Evolutionary conservation across 1,140 invertebrate genomes (phyloP), one percentile per base, ranked within the genome.

Genomic region (Pseudomyrmex gracilis): DNA sequence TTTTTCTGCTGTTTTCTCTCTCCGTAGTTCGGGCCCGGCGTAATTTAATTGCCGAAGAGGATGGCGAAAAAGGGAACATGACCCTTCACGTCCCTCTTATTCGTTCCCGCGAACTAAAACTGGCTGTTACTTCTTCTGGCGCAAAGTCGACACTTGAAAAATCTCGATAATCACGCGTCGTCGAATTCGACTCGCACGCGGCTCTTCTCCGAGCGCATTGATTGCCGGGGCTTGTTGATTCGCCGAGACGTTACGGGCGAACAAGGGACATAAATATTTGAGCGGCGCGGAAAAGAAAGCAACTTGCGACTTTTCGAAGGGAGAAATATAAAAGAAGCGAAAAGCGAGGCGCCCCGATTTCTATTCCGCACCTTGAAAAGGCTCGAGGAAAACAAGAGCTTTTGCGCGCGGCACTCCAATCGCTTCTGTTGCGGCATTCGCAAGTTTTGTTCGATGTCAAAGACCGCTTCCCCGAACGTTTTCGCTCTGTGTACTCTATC

Each of bases 31-130:
- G 15, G 22, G 43, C 63, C 22, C 43, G 43, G 76, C 34, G 66
- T 84, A 86, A 88, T 88, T 86, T 86, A 88, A 89, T 88, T 86
- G 67, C 73, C 71, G 17, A 57, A 70, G n/a, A 53, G n/a, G n/a
- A 49, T 12, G 76, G 53, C 17, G 20, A 24, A 57, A 34, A 34
- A 47, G n/a, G 10, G 13, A 12, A 15, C 13, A 64, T 51, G 49
- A 34, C 78, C 45, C 43, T 20, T 53, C 66, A 8, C 53, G 55
- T 58, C 24, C 17, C 22, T n/a, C n/a, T 55, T 51, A 17, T 49
- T n/a, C 12, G 7, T 47, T 47, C 0, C 8, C 24, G 53, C 43
- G 85, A 60, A 7, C 7, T 24, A 70, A 15, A 13, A 17, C 15
- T 43, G 55, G 58, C 12, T 60, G 15, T 71, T 80, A 12, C 43